These are phyloP conservation scores for Centropus unirufus DNA, from an alignment of 2,113 vertebrate genomes.

Conservation along the genomic window DNA sequence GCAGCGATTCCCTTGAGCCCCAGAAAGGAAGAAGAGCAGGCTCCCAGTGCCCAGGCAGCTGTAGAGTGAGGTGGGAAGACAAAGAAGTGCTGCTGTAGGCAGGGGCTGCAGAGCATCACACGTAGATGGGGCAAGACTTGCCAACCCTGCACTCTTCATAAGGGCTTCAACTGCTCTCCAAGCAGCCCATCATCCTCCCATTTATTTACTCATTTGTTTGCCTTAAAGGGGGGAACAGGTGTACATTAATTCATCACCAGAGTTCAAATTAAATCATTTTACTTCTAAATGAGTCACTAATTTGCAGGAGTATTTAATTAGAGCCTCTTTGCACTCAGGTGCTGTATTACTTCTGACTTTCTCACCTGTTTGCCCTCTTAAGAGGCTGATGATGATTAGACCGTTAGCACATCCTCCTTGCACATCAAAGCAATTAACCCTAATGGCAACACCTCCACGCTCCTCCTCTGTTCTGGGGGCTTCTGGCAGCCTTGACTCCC, in stretches of 20 bases:
- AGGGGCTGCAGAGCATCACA: background rate
- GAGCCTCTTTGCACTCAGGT: slow-evolving; percentile 71
- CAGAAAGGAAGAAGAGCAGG: background rate
- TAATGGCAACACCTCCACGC: slow-evolving; percentile 51
- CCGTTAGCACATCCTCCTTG: slow-evolving; percentile 1
- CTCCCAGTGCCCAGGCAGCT: background rate
- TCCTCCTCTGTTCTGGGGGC: background rate
- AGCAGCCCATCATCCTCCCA: background rate
- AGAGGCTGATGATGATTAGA: slow-evolving; percentile 61
- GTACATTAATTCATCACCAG: slow-evolving; percentile 74
- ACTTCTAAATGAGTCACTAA: slow-evolving; percentile 75
- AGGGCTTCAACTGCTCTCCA: slow-evolving; percentile 1
- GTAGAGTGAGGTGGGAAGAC: background rate
- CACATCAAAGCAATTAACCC: slow-evolving; percentile 59
- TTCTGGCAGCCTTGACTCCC: background rate
- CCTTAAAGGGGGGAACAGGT: slow-evolving; percentile 70
- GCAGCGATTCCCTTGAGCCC: background rate
- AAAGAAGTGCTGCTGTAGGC: background rate
- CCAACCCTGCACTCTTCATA: background rate
- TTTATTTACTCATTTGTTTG: slow-evolving; percentile 71
- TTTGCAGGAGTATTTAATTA: slow-evolving; percentile 75
- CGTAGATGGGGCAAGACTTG: background rate
- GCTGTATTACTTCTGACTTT: slow-evolving; percentile 66
- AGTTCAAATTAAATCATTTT: slow-evolving; percentile 74
- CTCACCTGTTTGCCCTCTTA: slow-evolving; percentile 71